Evolutionary conservation across 2,797 vertebrate species (phyloP).

Genomic region (Potorous gilbertii): DNA sequence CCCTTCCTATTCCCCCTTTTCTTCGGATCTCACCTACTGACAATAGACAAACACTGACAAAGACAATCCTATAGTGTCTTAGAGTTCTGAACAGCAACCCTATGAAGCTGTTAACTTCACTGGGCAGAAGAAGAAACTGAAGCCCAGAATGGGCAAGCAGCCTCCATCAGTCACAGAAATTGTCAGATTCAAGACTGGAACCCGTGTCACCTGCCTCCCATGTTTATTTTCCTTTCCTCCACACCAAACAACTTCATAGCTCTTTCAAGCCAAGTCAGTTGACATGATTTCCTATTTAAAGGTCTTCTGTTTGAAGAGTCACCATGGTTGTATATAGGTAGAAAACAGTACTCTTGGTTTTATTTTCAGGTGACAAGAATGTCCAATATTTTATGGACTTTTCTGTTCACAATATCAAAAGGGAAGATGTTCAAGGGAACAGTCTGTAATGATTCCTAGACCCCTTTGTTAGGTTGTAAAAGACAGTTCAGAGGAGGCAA

Average conservation of each 20-base stretch:
- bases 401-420: background rate
- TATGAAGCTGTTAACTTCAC: background rate
- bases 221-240: background rate
- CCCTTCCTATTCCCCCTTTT: background rate
- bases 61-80: background rate
- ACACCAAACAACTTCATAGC: background rate
- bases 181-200: background rate
- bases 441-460: background rate
- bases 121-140: background rate
- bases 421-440: slow-evolving; percentile 1
- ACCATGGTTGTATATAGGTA: background rate
- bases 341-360: background rate
- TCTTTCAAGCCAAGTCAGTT: background rate
- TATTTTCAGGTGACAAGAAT: background rate
- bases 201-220: background rate
- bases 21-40: background rate
- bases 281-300: background rate
- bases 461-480: slow-evolving; percentile 10
- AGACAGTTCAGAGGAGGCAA: background rate
- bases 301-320: background rate
- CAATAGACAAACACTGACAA: background rate
- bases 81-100: background rate
- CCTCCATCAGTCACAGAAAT: background rate
- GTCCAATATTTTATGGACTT: background rate
- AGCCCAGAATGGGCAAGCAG: background rate